Percentiles rank a stretch among this genome's conserved stretches.
Conservation (phyloP, 2,888 invertebrate genomes). For the Eristalis arbustorum region DNA sequence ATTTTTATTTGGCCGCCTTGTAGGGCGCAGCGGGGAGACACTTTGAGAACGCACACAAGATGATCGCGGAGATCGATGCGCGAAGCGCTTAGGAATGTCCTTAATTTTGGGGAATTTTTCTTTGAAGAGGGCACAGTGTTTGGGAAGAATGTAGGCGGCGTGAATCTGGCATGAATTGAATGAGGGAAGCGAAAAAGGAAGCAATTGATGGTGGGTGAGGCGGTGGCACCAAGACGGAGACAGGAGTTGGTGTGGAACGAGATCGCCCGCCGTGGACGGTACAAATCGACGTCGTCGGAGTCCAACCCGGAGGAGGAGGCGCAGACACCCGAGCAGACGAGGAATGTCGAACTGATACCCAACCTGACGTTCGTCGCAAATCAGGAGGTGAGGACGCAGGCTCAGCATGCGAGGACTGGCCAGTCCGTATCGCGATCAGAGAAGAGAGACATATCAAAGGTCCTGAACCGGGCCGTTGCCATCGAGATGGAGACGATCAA, state of each 20-base stretch:
- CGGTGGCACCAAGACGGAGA: too few relatives aligned
- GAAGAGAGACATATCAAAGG: slow-evolving; percentile 49
- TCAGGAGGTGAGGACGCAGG: slow-evolving; percentile 45
- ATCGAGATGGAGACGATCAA: slow-evolving; percentile 76
- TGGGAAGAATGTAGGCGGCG: neutral
- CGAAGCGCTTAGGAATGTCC: neutral
- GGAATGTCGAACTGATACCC: slow-evolving; percentile 76
- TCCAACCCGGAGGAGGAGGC: slow-evolving; percentile 58
- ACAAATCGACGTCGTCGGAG: slow-evolving; percentile 70
- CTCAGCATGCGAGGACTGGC: slow-evolving; percentile 67
- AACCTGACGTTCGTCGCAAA: slow-evolving; percentile 76
- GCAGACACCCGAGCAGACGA: slow-evolving; percentile 42
- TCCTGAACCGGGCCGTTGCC: slow-evolving; percentile 72
- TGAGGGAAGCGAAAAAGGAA: neutral
- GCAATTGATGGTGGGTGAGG: too few relatives aligned
- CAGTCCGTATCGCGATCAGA: slow-evolving; percentile 61
- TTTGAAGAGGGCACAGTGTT: neutral
- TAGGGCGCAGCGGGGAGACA: too few relatives aligned
- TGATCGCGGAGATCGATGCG: neutral
- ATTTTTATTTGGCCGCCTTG: neutral
- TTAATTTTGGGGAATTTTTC: neutral
- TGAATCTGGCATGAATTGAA: neutral
- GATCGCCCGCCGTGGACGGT: slow-evolving; percentile 75
- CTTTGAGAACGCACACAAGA: neutral
- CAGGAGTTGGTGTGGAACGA: too few relatives aligned